phyloP scores from a whole-genome alignment of 2,113 vertebrate genomes.

The Pelobates fuscus region DNA sequence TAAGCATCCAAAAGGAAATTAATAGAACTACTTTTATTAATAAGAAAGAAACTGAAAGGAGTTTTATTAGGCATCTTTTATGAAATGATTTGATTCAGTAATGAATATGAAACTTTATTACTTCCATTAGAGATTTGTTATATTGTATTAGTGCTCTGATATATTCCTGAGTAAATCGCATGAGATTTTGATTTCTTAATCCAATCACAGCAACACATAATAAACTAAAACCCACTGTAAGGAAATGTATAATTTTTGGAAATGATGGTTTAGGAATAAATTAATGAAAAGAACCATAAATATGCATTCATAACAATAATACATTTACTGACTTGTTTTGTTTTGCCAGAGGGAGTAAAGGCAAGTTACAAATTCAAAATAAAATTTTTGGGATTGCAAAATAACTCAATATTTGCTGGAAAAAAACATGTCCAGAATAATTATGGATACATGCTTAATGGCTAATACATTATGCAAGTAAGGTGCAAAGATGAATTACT shows the following conservation, averaged over 20 bases:
- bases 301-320: not conserved
- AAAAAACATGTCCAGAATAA: too few relatives aligned
- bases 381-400: not conserved
- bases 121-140: slow-evolving; percentile 32
- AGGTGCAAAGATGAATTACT: too few relatives aligned
- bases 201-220: slow-evolving; percentile 21
- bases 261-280: slow-evolving; percentile 7
- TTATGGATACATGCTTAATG: too few relatives aligned
- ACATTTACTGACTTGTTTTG: not conserved
- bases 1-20: not conserved
- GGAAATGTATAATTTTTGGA: not conserved
- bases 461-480: too few relatives aligned
- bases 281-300: not conserved
- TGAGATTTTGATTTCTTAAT: slow-evolving; percentile 27
- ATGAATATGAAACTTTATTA: slow-evolving; percentile 12
- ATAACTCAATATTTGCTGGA: too few relatives aligned
- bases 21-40: too few relatives aligned
- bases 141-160: slow-evolving; percentile 16
- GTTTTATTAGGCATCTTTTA: not conserved
- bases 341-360: not conserved
- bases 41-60: too few relatives aligned
- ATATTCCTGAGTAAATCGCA: slow-evolving; percentile 22
- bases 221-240: slow-evolving; percentile 20
- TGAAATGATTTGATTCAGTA: slow-evolving; percentile 8
- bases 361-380: not conserved